Conservation (phyloP, 2,888 invertebrate genomes). For the Perizoma affinitatum region DNA sequence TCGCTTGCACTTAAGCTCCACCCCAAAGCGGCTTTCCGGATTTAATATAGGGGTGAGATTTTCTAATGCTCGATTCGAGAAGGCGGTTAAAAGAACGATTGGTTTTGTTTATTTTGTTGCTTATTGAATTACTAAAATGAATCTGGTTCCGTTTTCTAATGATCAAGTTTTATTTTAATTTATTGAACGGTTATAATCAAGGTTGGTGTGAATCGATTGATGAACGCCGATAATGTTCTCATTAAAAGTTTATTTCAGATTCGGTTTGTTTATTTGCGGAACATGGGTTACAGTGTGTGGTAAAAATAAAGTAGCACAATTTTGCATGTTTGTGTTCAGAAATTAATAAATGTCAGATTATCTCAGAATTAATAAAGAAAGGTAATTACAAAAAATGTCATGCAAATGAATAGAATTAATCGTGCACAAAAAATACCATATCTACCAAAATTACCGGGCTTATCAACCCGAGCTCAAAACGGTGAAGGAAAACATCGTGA, state of each 20-base stretch:
- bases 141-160: conserved; percentile 16
- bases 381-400: too few species aligned
- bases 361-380: too few species aligned
- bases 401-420: too few species aligned
- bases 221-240: neutral
- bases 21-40: conserved; percentile 44
- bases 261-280: too few species aligned
- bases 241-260: neutral
- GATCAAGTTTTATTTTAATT: conserved; percentile 16
- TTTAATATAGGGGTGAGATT: conserved; percentile 53
- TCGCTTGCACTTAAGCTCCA: conserved; percentile 35
- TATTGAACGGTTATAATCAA: conserved; percentile 7
- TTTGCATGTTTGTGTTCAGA: too few species aligned
- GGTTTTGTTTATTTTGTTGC: conserved; percentile 47
- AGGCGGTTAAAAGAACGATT: conserved; percentile 36
- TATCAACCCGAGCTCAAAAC: too few species aligned
- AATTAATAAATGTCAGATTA: too few species aligned
- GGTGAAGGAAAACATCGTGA: too few species aligned
- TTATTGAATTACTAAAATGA: conserved; percentile 44
- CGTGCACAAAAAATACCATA: too few species aligned
- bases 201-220: conserved; percentile 2
- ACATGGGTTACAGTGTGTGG: too few species aligned
- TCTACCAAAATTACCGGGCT: too few species aligned
- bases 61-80: conserved; percentile 48
- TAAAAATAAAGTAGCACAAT: too few species aligned